Percentiles rank a stretch among this genome's conserved stretches.
Evolutionary conservation across 2,797 vertebrate species (phyloP).

Genomic region (Falco columbarius): DNA sequence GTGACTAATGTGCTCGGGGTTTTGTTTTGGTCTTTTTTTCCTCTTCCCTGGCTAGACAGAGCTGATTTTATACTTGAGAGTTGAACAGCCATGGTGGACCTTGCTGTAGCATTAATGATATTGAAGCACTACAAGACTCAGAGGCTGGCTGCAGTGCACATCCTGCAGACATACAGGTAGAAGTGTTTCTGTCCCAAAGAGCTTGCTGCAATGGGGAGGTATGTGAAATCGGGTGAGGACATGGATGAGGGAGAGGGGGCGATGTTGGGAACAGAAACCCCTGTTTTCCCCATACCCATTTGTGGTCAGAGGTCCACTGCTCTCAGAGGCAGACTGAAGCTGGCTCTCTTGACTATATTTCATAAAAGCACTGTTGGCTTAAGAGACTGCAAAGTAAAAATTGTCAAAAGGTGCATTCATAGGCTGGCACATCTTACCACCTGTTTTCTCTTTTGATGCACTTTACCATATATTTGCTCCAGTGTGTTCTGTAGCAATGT

Average conservation of each 20-base stretch:
- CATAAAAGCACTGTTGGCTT: neutral
- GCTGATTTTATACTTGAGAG: neutral
- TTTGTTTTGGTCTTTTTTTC: slow-evolving; percentile 2
- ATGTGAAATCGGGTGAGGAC: neutral
- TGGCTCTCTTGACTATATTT: neutral
- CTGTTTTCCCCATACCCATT: neutral
- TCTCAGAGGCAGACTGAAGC: neutral
- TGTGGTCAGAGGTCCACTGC: neutral
- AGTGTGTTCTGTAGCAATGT: neutral
- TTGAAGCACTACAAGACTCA: neutral
- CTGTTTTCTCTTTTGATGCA: neutral
- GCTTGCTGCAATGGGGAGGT: neutral
- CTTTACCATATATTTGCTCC: neutral
- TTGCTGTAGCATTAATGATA: neutral
- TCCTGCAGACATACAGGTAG: neutral
- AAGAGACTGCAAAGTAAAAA: neutral
- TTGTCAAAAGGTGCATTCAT: neutral
- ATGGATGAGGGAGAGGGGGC: neutral
- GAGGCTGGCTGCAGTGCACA: neutral
- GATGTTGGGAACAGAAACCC: neutral
- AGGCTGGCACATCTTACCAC: neutral
- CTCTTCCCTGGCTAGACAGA: neutral
- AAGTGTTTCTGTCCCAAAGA: neutral
- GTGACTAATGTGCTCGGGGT: neutral
- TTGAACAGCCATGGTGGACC: neutral